These are phyloP conservation scores for Acronicta alni DNA, from an alignment of 2,888 invertebrate species.

Conservation along the genomic window DNA sequence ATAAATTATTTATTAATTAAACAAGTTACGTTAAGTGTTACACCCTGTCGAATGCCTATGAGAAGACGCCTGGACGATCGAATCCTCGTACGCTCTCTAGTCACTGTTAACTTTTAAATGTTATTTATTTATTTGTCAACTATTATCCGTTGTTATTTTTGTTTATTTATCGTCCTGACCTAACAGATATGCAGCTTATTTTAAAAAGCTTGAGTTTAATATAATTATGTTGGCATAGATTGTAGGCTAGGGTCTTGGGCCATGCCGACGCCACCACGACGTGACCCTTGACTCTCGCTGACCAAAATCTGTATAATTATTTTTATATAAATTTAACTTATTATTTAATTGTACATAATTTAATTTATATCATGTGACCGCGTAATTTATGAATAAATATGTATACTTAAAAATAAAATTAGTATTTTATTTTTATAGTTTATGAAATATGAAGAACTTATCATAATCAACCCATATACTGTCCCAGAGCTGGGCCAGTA, in stretches of 20 bases:
- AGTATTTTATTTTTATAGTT: conserved; percentile 65
- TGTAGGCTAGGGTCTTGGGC: conserved; percentile 52
- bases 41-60: conserved; percentile 84
- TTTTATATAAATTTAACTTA: conserved; percentile 87
- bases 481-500: too few relatives aligned
- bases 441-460: too few relatives aligned
- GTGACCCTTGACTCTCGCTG: conserved; percentile 63
- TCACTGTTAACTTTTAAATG: conserved; percentile 83
- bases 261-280: conserved; percentile 78
- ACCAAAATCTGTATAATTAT: conserved; percentile 77
- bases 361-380: conserved; percentile 88
- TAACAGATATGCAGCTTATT: conserved; percentile 84
- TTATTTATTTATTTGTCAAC: conserved; percentile 74
- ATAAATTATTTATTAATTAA: conserved; percentile 83
- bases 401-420: conserved; percentile 82
- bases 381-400: conserved; percentile 89
- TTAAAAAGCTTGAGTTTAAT: conserved; percentile 83
- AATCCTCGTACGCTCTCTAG: conserved; percentile 78
- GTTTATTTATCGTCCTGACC: conserved; percentile 74
- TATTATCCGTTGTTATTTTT: conserved; percentile 62
- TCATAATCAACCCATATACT: too few relatives aligned
- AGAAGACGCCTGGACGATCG: conserved; percentile 74
- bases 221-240: conserved; percentile 76
- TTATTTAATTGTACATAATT: conserved; percentile 88
- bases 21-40: conserved; percentile 82